Evolutionary conservation across 1,140 invertebrate species (phyloP).

Genomic region (Orussus abietinus): DNA sequence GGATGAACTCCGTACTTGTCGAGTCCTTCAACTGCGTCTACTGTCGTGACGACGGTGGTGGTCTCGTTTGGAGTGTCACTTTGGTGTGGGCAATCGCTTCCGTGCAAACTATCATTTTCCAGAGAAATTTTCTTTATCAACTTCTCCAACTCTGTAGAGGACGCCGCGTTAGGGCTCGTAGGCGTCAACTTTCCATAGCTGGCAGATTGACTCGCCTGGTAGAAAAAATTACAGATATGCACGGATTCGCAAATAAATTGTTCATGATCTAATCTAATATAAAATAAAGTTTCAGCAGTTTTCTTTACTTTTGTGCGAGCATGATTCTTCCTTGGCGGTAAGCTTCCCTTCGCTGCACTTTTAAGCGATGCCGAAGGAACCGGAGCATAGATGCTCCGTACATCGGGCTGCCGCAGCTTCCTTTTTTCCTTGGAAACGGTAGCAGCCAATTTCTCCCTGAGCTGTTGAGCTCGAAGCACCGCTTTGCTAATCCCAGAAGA

Average conservation of each 20-base stretch:
- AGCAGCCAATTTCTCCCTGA: slow-evolving; percentile 27
- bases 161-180: too few relatives aligned
- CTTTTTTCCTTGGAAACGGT: slow-evolving; percentile 14
- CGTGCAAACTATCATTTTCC: background rate
- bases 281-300: too few relatives aligned
- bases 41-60: slow-evolving; percentile 2
- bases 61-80: slow-evolving; percentile 5
- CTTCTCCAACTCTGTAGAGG: slow-evolving; percentile 14
- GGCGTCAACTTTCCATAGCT: too few relatives aligned
- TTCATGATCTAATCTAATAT: too few relatives aligned
- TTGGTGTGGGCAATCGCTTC: slow-evolving; percentile 11
- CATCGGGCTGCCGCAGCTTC: slow-evolving; percentile 8
- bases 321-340: too few relatives aligned
- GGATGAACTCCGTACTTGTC: slow-evolving; percentile 27
- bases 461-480: slow-evolving; percentile 33
- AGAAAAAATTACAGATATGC: too few relatives aligned
- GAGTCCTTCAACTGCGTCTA: slow-evolving; percentile 26
- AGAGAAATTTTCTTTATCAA: slow-evolving; percentile 17
- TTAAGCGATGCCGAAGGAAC: too few relatives aligned
- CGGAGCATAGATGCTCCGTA: slow-evolving; percentile 1
- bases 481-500: slow-evolving; percentile 33
- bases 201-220: too few relatives aligned
- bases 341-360: too few relatives aligned
- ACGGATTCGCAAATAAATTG: too few relatives aligned
- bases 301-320: too few relatives aligned